Evolutionary conservation across 2,113 vertebrate genomes (phyloP), one percentile per base, ranked within the genome.

Genomic region (Ciconia maguari): DNA sequence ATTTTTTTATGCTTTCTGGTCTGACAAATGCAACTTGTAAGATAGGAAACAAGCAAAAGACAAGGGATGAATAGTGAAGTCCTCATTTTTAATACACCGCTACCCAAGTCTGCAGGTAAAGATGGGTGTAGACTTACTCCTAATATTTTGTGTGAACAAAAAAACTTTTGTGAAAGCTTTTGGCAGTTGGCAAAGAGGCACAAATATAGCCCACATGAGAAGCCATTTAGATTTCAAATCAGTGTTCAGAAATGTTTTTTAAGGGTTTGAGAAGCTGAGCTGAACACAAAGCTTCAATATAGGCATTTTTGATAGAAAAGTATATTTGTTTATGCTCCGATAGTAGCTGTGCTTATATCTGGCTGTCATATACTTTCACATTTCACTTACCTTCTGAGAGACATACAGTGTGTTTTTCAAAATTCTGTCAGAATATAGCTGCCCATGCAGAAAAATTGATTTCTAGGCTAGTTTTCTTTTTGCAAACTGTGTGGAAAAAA

Each of bases 301-400:
- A 81, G 10, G 16, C 65, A 42, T 38, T 82, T 94, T 54, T 75
- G 42, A 60, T 86, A 41, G 48, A 83, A 91, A 89, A 84, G 17
- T 75, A 3, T 41, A 81, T 92, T 89, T 96, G 32, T 83, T 96
- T 96, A 52, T 94, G 62, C 62, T 81, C 58, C 21, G 1, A 42
- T 54, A 72, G 78, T 55, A 88, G 44, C 36, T 58, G 8, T 87
- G 38, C 20, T 82, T 92, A 41, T 64, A 61, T 74, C 57, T 88
- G 68, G 13, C 80, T 84, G 90, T 92, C 77, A 84, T 48, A 79
- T 72, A 48, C 30, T 69, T 94, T 91, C 85, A 92, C 20, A n/a
- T 96, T 91, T 93, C 88, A 68, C 34, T 89, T 78, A 72, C 46
- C 38, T 94, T 85, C 60, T 89, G 94, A 97, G 62, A 95, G 46